These are phyloP conservation scores for Andrena minutula DNA, from an alignment of 2,888 invertebrate genomes.

Conservation along the genomic window DNA sequence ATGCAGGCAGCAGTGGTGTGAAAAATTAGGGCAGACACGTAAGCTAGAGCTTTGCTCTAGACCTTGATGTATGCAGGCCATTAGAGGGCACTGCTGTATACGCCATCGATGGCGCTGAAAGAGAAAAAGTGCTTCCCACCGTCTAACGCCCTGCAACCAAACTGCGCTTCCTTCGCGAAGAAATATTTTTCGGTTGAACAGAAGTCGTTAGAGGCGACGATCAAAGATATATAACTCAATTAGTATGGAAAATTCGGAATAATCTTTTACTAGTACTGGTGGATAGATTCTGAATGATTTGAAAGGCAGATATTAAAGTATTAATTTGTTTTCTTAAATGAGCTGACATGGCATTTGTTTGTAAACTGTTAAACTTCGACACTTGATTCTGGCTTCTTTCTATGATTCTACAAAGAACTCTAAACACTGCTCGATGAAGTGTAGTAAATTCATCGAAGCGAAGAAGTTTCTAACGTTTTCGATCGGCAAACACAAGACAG, in stretches of 20 bases:
- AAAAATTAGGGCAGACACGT: constrained; percentile 57
- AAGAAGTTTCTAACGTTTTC: not conserved
- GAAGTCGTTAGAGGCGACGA: not conserved
- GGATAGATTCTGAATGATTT: too few species aligned
- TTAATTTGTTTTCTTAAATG: not conserved
- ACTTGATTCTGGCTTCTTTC: too few species aligned
- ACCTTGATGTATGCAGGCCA: constrained; percentile 60
- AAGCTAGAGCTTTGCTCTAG: constrained; percentile 51
- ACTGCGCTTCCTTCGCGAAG: not conserved
- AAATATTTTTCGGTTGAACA: constrained; percentile 6
- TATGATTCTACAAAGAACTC: too few species aligned
- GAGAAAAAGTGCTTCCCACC: constrained; percentile 18
- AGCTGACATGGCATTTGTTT: too few species aligned
- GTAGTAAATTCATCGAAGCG: too few species aligned
- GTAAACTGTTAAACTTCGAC: too few species aligned
- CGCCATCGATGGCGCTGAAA: constrained; percentile 33
- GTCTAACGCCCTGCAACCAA: constrained; percentile 15
- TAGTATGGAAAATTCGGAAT: not conserved
- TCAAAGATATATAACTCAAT: not conserved
- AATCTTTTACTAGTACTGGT: not conserved
- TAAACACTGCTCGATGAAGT: too few species aligned
- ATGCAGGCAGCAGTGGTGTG: constrained; percentile 18
- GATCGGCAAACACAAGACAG: not conserved
- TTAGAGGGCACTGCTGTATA: constrained; percentile 44
- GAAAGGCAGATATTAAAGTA: not conserved